These are phyloP conservation scores for Acanthopagrus latus DNA, from an alignment of 2,797 vertebrate genomes.

Conservation along the genomic window DNA sequence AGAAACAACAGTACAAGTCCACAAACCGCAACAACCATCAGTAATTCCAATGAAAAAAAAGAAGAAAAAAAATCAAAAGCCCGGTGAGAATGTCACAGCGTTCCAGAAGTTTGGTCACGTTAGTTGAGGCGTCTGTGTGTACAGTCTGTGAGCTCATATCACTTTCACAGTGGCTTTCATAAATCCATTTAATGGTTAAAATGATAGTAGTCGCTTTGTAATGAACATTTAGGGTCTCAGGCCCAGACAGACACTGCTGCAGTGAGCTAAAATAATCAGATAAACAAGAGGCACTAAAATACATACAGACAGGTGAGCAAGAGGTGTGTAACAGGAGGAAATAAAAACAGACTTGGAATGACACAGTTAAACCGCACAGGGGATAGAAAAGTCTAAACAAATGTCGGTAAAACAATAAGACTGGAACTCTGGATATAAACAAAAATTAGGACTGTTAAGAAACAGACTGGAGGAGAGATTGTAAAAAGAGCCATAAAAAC, in stretches of 20 bases:
- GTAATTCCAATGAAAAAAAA: no score
- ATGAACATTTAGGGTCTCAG: slow-evolving; percentile 2
- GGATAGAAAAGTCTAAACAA: slow-evolving; percentile 1
- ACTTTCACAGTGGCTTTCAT: neutral
- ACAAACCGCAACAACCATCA: no score
- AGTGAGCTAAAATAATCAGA: neutral
- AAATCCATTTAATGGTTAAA: slow-evolving; percentile 11
- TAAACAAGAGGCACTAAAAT: slow-evolving; percentile 3
- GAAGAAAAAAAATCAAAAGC: no score
- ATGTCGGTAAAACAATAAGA: neutral
- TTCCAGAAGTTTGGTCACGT: no score
- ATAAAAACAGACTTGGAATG: slow-evolving; percentile 19
- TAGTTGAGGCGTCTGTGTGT: no score
- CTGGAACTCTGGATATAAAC: neutral
- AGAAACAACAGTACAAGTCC: no score
- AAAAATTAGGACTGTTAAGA: neutral
- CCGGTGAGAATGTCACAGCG: no score
- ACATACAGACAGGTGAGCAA: neutral
- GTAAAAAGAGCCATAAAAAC: slow-evolving; percentile 38
- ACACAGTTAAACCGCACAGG: neutral
- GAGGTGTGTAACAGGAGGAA: slow-evolving; percentile 10
- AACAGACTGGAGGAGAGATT: neutral
- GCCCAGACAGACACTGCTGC: no score
- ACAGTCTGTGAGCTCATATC: no score
- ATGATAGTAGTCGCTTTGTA: neutral